Conservation (phyloP, 23 tunicate genomes). For the Ciona savignyi region DNA sequence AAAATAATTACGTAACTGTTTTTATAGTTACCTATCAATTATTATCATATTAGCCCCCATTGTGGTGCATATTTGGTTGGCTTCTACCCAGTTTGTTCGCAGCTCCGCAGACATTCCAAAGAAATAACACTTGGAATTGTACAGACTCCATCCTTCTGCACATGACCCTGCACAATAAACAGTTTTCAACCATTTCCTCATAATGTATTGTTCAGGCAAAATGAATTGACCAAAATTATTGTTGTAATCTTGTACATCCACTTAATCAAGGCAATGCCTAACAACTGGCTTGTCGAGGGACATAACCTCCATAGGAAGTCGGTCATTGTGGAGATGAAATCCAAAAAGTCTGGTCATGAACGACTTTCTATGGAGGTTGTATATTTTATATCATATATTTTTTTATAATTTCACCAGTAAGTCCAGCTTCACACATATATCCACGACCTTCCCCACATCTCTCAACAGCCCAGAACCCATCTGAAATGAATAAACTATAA, state of each 20-base stretch:
- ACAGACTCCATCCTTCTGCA: conserved; percentile 76
- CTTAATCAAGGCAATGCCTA: background rate
- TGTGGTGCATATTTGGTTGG: conserved; percentile 42
- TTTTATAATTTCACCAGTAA: conserved; percentile 19
- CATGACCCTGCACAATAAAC: conserved; percentile 55
- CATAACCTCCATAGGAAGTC: background rate
- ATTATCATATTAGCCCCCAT: conserved; percentile 66
- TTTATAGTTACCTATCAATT: conserved; percentile 46
- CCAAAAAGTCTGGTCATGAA: background rate
- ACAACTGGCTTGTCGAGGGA: background rate
- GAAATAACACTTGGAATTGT: conserved; percentile 66
- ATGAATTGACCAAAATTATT: too few species aligned
- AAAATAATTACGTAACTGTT: background rate
- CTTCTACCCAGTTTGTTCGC: conserved; percentile 69
- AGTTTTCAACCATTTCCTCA: conserved; percentile 2
- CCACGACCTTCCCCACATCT: conserved; percentile 79
- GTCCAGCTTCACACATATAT: conserved; percentile 68
- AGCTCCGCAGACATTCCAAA: conserved; percentile 23
- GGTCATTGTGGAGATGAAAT: background rate
- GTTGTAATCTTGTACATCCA: background rate
- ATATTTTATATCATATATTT: conserved; percentile 3
- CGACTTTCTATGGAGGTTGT: background rate
- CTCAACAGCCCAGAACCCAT: too few species aligned
- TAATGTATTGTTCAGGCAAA: background rate
- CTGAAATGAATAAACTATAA: too few species aligned